These are phyloP conservation scores for Diloba caeruleocephala DNA, from an alignment of 2,888 invertebrate genomes.

Conservation along the genomic window DNA sequence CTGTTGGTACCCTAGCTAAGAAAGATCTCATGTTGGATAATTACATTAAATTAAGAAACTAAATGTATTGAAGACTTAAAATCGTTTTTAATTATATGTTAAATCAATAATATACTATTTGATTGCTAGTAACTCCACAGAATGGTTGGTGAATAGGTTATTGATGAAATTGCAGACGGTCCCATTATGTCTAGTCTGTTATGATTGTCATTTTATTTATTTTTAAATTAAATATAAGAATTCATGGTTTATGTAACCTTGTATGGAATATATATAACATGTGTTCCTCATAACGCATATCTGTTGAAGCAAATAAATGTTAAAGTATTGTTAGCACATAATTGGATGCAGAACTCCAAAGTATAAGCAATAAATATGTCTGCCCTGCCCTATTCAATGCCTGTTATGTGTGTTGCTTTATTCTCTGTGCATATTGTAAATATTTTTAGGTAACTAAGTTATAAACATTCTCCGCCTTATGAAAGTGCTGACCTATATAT, in stretches of 20 bases:
- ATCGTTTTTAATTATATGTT: constrained; percentile 46
- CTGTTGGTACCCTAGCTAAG: constrained; percentile 63
- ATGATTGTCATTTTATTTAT: constrained; percentile 79
- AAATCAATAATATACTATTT: constrained; percentile 46
- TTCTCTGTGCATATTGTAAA: constrained; percentile 86
- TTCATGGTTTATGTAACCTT: constrained; percentile 60
- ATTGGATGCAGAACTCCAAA: constrained; percentile 58
- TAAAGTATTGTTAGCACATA: constrained; percentile 61
- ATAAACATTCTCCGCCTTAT: constrained; percentile 85
- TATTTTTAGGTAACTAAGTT: constrained; percentile 72
- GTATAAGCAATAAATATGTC: constrained; percentile 75
- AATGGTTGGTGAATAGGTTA: constrained; percentile 54
- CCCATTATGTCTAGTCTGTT: constrained; percentile 81
- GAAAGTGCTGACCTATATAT: constrained; percentile 73
- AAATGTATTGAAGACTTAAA: constrained; percentile 57
- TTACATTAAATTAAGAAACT: constrained; percentile 63
- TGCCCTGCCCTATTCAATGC: constrained; percentile 67
- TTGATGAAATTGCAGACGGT: constrained; percentile 74
- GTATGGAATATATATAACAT: constrained; percentile 63
- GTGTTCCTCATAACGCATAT: constrained; percentile 74
- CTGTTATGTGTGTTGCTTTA: constrained; percentile 75
- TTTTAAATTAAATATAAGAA: constrained; percentile 64
- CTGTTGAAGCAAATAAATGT: constrained; percentile 72
- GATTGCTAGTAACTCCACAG: constrained; percentile 51
- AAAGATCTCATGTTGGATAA: constrained; percentile 76